These are phyloP conservation scores for Raja brachyura DNA, from an alignment of 2,113 vertebrate genomes.

Conservation along the genomic window DNA sequence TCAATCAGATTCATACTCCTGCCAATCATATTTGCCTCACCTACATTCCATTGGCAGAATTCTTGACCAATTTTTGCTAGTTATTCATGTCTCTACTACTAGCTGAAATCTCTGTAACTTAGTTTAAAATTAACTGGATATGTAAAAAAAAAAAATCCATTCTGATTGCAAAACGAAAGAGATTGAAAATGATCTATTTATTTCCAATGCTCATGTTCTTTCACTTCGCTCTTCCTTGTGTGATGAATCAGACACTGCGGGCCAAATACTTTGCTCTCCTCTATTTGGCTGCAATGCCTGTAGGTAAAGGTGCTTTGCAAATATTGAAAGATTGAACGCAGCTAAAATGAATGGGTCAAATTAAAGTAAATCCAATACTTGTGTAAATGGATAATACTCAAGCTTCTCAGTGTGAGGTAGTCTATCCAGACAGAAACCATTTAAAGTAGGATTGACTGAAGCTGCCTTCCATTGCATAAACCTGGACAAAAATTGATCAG, in stretches of 20 bases:
- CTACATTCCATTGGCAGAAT: neutral
- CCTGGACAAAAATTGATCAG: neutral
- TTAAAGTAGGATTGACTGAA: neutral
- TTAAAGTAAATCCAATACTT: neutral
- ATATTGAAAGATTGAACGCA: neutral
- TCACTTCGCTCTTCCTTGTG: neutral
- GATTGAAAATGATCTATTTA: neutral
- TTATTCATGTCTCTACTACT: neutral
- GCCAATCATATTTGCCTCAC: neutral
- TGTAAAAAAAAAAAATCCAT: neutral
- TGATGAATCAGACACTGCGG: neutral
- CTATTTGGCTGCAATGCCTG: neutral
- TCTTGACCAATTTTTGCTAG: neutral
- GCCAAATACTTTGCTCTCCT: neutral
- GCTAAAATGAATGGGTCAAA: neutral
- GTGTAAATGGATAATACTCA: neutral
- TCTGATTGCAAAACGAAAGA: neutral
- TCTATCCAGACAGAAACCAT: neutral
- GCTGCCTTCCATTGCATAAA: neutral
- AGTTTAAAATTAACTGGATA: neutral
- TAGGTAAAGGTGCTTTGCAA: neutral
- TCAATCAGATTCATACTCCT: neutral
- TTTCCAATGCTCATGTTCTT: neutral
- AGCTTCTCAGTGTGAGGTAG: neutral
- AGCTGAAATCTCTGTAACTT: neutral